Conservation (phyloP, 2,888 invertebrate genomes). For the Eumacrocentrus americanus region DNA sequence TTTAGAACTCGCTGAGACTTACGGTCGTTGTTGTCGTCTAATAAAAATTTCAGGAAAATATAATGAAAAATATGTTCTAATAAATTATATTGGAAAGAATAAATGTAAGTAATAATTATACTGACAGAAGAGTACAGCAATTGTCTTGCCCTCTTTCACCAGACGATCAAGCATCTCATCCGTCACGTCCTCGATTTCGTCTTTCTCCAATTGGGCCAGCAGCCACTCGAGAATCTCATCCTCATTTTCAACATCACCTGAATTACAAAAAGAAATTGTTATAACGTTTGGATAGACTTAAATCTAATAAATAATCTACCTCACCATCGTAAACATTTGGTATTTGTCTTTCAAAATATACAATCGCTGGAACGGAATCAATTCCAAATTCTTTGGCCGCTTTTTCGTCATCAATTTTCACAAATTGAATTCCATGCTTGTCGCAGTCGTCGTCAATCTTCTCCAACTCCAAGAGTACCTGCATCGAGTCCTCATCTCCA, state of each 20-base stretch:
- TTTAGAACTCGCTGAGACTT: conserved; percentile 84
- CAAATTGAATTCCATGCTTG: conserved; percentile 90
- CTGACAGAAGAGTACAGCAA: conserved; percentile 92
- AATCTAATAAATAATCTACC: conserved; percentile 32
- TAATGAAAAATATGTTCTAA: neutral
- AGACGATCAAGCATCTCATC: conserved; percentile 92
- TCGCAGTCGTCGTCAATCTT: conserved; percentile 94
- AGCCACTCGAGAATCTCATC: conserved; percentile 89
- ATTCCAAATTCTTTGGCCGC: conserved; percentile 89
- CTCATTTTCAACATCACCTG: conserved; percentile 84
- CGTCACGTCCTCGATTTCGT: conserved; percentile 94
- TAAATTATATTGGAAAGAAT: neutral
- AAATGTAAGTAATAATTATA: conserved; percentile 10
- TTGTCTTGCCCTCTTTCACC: conserved; percentile 85
- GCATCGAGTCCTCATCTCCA: conserved; percentile 86
- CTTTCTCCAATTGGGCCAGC: conserved; percentile 84
- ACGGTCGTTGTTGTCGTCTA: conserved; percentile 88
- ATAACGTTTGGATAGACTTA: neutral
- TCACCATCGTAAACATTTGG: conserved; percentile 89
- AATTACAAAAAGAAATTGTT: conserved; percentile 23
- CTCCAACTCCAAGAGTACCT: conserved; percentile 83
- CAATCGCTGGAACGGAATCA: conserved; percentile 80
- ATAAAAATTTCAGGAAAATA: neutral
- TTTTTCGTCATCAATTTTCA: conserved; percentile 86
- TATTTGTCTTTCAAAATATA: conserved; percentile 92